Evolutionary conservation across 2,888 invertebrate genomes (phyloP), one percentile per base, ranked within the genome.

Genomic region (Thymelicus acteon): DNA sequence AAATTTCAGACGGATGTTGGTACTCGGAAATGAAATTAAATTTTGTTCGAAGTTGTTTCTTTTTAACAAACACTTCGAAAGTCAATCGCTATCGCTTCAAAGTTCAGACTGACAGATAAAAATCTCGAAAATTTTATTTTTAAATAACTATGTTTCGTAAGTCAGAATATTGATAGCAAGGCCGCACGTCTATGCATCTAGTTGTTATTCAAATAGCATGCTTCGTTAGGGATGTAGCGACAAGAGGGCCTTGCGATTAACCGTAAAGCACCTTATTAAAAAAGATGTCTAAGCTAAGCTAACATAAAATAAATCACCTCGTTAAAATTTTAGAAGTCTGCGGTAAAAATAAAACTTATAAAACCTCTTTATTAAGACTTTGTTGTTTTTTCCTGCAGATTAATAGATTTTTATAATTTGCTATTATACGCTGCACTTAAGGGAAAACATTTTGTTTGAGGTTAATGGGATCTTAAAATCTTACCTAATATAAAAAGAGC

Each of bases 331-430:
- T 12, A 44, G 12, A 12, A 1, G 44, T 44, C 12, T 44, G 44
- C 12, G 12, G 12, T 10, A 44, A 44, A 44, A 44, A 44, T 44
- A 44, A 44, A 44, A 44, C 12, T 12, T 44, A 44, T 44, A 44
- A 44, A 44, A 44, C 12, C 44, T 44, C 44, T 52, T 19, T 52
- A 52, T 52, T 12, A 7, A 7, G 12, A 19, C 8, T 10, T 19
- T 52, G 49, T 19, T 52, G 15, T 52, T 52, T 52, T 15, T 19
- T 52, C 15, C 19, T 6, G 19, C 0, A 52, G 49, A 19, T 15
- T 52, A 52, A 52, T 52, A 52, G 15, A 52, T 15, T 52, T 52
- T 19, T 52, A 49, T 52, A 52, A 52, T 52, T 19, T 52, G 19
- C 49, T 19, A 19, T 52, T 19, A 52, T 52, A 52, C 15, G 49